These are phyloP conservation scores for Cairina moschata DNA, from an alignment of 2,113 vertebrate genomes.

Conservation along the genomic window DNA sequence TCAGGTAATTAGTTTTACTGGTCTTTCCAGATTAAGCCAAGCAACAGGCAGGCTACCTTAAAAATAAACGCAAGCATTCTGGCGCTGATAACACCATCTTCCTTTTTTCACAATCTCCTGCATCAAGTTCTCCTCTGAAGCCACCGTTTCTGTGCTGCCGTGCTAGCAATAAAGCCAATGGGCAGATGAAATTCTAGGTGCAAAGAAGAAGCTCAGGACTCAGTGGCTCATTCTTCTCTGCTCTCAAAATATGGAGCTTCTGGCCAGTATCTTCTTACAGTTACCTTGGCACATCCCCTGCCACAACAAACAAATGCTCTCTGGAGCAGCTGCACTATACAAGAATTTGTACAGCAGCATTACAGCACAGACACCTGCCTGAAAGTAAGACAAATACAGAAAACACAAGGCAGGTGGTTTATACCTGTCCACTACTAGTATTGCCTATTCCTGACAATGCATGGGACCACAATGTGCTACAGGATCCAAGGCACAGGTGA, in stretches of 20 bases:
- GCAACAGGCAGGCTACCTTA: not conserved
- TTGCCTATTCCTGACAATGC: not conserved
- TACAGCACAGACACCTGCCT: not conserved
- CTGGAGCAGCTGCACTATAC: not conserved
- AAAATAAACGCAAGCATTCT: not conserved
- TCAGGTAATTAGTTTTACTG: not conserved
- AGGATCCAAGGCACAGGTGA: not conserved
- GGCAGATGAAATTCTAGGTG: not conserved
- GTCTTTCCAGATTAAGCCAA: not conserved
- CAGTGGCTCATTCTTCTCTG: not conserved
- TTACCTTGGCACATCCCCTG: not conserved
- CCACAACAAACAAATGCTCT: not conserved
- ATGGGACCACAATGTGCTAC: not conserved
- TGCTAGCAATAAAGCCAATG: not conserved
- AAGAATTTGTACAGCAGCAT: not conserved
- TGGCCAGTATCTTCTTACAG: not conserved
- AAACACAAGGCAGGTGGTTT: not conserved
- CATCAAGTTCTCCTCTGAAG: not conserved
- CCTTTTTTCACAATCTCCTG: not conserved
- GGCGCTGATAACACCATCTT: not conserved
- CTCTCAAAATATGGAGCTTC: not conserved
- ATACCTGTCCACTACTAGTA: not conserved
- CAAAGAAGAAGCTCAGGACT: not conserved
- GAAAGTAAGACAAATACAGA: not conserved
- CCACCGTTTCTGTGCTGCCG: not conserved